These are phyloP conservation scores for Albula goreensis DNA, from an alignment of 2,113 vertebrate species.

Conservation along the genomic window DNA sequence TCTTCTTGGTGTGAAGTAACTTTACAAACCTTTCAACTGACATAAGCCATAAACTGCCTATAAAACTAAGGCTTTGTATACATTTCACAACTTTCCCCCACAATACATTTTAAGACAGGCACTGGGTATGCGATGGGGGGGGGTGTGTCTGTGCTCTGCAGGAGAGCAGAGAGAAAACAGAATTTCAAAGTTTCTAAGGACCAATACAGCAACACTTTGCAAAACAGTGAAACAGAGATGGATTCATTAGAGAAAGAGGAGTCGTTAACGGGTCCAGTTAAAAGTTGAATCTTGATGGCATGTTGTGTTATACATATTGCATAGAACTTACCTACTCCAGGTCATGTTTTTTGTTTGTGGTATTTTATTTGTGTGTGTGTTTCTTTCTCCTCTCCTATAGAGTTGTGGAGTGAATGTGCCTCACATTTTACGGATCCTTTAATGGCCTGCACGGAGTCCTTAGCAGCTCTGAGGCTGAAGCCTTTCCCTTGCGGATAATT, in stretches of 20 bases:
- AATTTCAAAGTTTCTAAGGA: background rate
- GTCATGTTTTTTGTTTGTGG: conserved; percentile 45
- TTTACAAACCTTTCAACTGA: too few species aligned
- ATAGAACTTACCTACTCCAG: background rate
- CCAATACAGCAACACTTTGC: background rate
- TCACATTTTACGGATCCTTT: conserved; percentile 84
- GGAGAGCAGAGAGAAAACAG: too few species aligned
- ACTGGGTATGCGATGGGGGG: too few species aligned
- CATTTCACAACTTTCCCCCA: too few species aligned
- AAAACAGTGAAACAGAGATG: conserved; percentile 4
- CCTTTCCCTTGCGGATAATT: conserved; percentile 98
- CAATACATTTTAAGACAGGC: background rate
- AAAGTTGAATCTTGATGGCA: background rate
- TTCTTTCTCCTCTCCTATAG: conserved; percentile 76
- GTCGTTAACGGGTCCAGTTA: background rate
- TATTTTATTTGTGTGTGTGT: conserved; percentile 33
- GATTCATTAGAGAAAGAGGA: background rate
- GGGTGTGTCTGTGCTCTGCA: background rate
- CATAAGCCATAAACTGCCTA: too few species aligned
- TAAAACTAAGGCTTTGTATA: too few species aligned
- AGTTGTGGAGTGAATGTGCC: conserved; percentile 81
- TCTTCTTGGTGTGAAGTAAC: too few species aligned
- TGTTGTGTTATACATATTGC: conserved; percentile 3
- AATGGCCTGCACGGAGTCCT: conserved; percentile 87
- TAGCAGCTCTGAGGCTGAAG: conserved; percentile 94